Percentiles rank a stretch among this genome's conserved stretches.
These are phyloP conservation scores for Dunckerocampus dactyliophorus DNA, from an alignment of 2,113 vertebrate species.

Conservation along the genomic window DNA sequence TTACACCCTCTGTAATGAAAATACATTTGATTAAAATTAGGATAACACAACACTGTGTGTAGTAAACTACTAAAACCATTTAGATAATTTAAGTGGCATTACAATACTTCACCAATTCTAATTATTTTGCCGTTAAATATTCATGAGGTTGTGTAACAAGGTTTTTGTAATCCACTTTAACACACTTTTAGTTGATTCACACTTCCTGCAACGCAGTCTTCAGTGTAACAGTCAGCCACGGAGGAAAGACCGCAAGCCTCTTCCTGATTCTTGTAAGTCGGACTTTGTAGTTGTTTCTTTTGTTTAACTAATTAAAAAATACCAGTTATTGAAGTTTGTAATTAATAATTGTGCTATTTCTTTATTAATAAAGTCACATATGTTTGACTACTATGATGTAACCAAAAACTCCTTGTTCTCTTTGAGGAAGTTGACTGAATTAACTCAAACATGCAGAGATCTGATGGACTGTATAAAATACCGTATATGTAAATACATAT, in stretches of 20 bases:
- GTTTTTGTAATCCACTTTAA: not conserved
- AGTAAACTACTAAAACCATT: too few species aligned
- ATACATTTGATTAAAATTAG: too few species aligned
- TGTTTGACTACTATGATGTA: not conserved
- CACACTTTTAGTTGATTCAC: not conserved
- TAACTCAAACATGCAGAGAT: not conserved
- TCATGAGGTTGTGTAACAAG: too few species aligned
- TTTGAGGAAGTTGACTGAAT: not conserved
- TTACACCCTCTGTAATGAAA: too few species aligned
- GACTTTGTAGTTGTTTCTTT: not conserved
- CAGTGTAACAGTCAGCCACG: not conserved
- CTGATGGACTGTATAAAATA: not conserved
- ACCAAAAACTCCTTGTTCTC: not conserved
- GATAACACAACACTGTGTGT: too few species aligned
- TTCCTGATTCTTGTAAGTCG: constrained; percentile 8
- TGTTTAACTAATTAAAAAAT: too few species aligned
- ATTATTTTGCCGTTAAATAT: too few species aligned
- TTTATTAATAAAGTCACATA: not conserved
- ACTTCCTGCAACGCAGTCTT: constrained; percentile 5
- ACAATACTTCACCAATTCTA: too few species aligned
- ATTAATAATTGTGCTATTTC: too few species aligned
- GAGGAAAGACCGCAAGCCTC: not conserved
- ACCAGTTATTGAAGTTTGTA: not conserved
- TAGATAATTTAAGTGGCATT: too few species aligned
- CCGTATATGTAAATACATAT: not conserved